These are phyloP conservation scores for Cyprinodon variegatus DNA, from an alignment of 2,113 vertebrate genomes.

Conservation along the genomic window DNA sequence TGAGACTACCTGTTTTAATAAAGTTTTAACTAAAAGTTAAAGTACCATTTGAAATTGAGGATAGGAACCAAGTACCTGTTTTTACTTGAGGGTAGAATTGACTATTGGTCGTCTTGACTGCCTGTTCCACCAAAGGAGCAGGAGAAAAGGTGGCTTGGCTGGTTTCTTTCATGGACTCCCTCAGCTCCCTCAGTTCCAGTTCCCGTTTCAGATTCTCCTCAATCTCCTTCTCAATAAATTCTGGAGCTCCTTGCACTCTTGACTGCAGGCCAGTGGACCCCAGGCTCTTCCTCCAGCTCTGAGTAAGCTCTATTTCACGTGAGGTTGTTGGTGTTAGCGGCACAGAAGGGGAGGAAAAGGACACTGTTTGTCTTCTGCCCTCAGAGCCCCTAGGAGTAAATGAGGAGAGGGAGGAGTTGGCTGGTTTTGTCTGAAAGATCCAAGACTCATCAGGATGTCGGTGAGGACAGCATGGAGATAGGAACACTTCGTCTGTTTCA, in stretches of 20 bases:
- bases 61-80: slow-evolving; percentile 27
- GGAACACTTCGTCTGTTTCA: slow-evolving; percentile 19
- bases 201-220: slow-evolving; percentile 83
- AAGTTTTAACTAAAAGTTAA: too few relatives aligned
- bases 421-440: background rate
- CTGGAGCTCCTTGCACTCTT: slow-evolving; percentile 65
- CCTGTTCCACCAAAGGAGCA: slow-evolving; percentile 51
- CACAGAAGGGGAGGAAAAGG: slow-evolving; percentile 2
- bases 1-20: too few relatives aligned
- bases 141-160: slow-evolving; percentile 21
- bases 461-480: slow-evolving; percentile 75
- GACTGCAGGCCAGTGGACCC: slow-evolving; percentile 71
- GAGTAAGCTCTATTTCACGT: background rate
- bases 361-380: background rate
- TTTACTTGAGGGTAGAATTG: slow-evolving; percentile 32
- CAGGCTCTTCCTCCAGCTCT: slow-evolving; percentile 51
- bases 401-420: background rate
- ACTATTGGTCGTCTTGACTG: slow-evolving; percentile 23
- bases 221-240: slow-evolving; percentile 87
- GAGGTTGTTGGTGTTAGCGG: background rate
- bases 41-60: background rate
- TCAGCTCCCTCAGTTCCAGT: slow-evolving; percentile 82
- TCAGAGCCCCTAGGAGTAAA: background rate
- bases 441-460: slow-evolving; percentile 56
- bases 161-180: slow-evolving; percentile 29